phyloP scores from a whole-genome alignment of 2,888 invertebrate genomes.

The Caenorhabditis sinica region DNA sequence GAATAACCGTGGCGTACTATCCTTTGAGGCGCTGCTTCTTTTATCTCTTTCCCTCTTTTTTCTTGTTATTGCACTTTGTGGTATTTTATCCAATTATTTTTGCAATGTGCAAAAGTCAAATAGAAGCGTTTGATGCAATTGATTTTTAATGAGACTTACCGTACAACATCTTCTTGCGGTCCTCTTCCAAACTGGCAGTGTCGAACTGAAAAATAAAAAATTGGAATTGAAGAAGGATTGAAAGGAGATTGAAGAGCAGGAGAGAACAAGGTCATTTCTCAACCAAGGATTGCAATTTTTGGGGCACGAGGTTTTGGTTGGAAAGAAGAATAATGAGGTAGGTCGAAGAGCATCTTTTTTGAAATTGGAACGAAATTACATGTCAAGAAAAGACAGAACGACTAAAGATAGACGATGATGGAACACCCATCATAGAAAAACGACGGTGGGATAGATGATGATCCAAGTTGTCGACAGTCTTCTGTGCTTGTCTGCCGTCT shows the following conservation, averaged over 20 bases:
- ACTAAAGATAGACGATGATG: conserved; percentile 26
- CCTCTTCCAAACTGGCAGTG: conserved; percentile 63
- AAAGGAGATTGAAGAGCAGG: conserved; percentile 15
- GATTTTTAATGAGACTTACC: conserved; percentile 38
- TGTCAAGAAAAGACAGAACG: conserved; percentile 27
- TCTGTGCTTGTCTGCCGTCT: conserved; percentile 54
- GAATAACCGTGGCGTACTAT: conserved; percentile 50
- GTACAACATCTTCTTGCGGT: conserved; percentile 63
- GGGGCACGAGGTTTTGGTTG: conserved; percentile 5
- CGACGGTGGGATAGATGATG: conserved; percentile 52
- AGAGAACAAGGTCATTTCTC: conserved; percentile 41
- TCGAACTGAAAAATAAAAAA: conserved; percentile 58
- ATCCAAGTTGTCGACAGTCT: conserved; percentile 33
- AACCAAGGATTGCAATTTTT: conserved; percentile 14
- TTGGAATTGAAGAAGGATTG: conserved; percentile 17
- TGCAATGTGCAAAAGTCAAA: conserved; percentile 16
- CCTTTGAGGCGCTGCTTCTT: conserved; percentile 21
- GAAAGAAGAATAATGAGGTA: conserved; percentile 3
- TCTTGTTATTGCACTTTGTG: conserved; percentile 39
- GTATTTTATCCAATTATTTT: conserved; percentile 21
- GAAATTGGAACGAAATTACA: neutral
- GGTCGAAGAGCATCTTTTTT: conserved; percentile 24
- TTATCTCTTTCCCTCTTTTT: conserved; percentile 30
- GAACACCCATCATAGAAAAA: conserved; percentile 45
- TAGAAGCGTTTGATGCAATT: conserved; percentile 2